Conservation (phyloP, 2,888 invertebrate genomes). For the Nematopogon swammerdamellus region DNA sequence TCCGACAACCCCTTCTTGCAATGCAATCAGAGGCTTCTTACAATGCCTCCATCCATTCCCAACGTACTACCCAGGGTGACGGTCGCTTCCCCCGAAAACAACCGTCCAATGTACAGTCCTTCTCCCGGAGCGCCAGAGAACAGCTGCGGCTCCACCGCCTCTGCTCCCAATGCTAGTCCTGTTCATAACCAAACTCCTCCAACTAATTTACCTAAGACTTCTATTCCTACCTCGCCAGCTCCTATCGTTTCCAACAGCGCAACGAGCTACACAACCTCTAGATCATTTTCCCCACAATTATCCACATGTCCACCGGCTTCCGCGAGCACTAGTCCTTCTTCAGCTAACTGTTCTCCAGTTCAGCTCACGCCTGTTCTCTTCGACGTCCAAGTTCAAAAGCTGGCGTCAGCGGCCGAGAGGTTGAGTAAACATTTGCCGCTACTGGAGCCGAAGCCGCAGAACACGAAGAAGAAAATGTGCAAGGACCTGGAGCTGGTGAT, state of each 20-base stretch:
- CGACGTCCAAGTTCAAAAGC: slow-evolving; percentile 79
- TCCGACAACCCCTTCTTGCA: slow-evolving; percentile 43
- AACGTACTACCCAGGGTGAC: slow-evolving; percentile 35
- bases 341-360: slow-evolving; percentile 58
- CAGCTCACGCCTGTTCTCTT: slow-evolving; percentile 75
- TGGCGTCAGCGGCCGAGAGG: slow-evolving; percentile 80
- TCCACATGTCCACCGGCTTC: slow-evolving; percentile 46
- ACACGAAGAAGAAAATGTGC: slow-evolving; percentile 88
- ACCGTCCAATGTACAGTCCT: slow-evolving; percentile 57
- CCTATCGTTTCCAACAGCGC: slow-evolving; percentile 32
- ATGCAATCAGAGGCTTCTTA: slow-evolving; percentile 44
- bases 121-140: slow-evolving; percentile 58
- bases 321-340: slow-evolving; percentile 57
- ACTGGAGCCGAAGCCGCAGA: slow-evolving; percentile 85
- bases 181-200: slow-evolving; percentile 25
- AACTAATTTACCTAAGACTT: slow-evolving; percentile 33
- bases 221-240: slow-evolving; percentile 46
- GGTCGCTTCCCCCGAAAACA: slow-evolving; percentile 49
- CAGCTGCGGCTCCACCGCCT: slow-evolving; percentile 41
- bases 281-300: slow-evolving; percentile 41
- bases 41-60: slow-evolving; percentile 33
- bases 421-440: slow-evolving; percentile 81
- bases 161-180: slow-evolving; percentile 42
- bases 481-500: slow-evolving; percentile 91
- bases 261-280: slow-evolving; percentile 30